Base-by-base conservation (phyloP, 2,888 invertebrate species). In the Pimpla rufipes region DNA sequence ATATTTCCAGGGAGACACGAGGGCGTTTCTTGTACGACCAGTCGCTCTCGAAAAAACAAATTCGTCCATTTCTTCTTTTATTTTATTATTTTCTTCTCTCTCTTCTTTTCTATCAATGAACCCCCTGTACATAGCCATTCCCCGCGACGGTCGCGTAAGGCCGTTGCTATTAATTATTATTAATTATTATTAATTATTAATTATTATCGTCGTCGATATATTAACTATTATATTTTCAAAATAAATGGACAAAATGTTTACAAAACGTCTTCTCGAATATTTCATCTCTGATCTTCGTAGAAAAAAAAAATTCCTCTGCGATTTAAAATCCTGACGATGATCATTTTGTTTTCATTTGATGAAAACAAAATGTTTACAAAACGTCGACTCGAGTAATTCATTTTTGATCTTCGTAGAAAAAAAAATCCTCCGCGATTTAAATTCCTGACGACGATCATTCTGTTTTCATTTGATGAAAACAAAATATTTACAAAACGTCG, bases 71-170 rank as follows among this genome's bases (percentile, higher is more conserved):
- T 77, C n/a, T 42, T 16, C 13, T 55, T 40, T 21, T 45, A 10
- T 40, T 40, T 37, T 29, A 16, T 42, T 37, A 11, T 37, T 13
- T 59, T 59, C 21, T 37, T 42, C 2, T 50, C 35, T 42, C 57
- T 13, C 57, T 40, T n/a, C 55, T 62, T 70, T 64, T 73, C 10
- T 50, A 67, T 73, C 42, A 29, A 2, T 75, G 37, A 23, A 16
- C 37, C 74, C 80, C 55, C 40, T 87, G 86, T 87, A 87, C 78
- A 87, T 85, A 86, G 82, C 74, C 84, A 86, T 78, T 76, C 80
- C 83, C 79, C 68, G 71, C 67, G 64, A 85, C 67, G 79, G 77
- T 55, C 40, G 37, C 35, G 29, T 64, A 62, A 75, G 67, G 66
- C 42, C 73, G 55, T 75, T 52, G 50, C 74, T 81, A 75, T 23